A percentile compares a stretch with the other conserved stretches of the same genome.
phyloP scores from a whole-genome alignment of 1,140 invertebrate species.

The Chironomus tepperi region DNA sequence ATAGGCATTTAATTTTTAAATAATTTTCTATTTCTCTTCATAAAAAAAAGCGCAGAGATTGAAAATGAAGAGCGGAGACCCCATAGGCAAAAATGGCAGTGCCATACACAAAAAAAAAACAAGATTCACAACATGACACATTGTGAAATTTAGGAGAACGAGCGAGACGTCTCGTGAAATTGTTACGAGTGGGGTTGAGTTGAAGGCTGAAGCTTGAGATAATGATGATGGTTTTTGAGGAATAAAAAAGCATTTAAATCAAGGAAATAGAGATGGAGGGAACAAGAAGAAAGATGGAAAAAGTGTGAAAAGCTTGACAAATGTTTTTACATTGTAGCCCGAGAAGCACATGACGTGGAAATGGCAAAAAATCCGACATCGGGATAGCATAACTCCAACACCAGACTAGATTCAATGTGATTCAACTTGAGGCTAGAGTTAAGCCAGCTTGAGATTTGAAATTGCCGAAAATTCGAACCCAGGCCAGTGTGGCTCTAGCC shows the following conservation, averaged over 20 bases:
- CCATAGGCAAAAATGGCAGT: background rate
- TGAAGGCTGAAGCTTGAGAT: background rate
- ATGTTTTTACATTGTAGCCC: too few species aligned
- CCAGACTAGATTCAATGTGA: too few species aligned
- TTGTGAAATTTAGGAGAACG: too few species aligned
- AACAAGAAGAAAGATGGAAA: background rate
- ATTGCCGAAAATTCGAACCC: too few species aligned
- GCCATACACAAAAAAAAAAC: background rate
- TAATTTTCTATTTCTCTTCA: background rate
- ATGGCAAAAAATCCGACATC: too few species aligned
- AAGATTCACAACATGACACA: background rate
- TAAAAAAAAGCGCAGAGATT: background rate
- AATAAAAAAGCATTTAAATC: too few species aligned
- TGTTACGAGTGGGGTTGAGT: background rate
- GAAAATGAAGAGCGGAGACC: background rate
- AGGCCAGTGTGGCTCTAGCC: too few species aligned
- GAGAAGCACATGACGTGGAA: too few species aligned
- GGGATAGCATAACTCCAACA: too few species aligned
- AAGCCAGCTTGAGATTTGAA: too few species aligned
- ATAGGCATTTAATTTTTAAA: background rate
- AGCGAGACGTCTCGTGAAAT: background rate
- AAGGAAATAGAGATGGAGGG: background rate
- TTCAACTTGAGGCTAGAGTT: too few species aligned
- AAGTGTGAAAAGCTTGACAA: conserved; percentile 4
- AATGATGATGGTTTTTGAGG: background rate